Evolutionary conservation across 2,888 invertebrate species (phyloP), one percentile per base, ranked within the genome.

Genomic region (Unio pictorum): DNA sequence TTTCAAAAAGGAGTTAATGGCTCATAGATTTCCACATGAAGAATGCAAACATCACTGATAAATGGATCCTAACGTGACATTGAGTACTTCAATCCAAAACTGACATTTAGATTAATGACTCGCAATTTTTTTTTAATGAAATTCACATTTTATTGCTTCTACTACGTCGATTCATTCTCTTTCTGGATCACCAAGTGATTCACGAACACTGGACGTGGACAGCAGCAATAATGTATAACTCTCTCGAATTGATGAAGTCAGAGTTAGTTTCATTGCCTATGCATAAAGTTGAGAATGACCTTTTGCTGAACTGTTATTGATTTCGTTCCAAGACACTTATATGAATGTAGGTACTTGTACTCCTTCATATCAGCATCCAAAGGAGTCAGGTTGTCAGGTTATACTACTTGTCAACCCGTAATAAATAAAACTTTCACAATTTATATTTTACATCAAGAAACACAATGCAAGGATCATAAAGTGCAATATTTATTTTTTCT

Each of bases 1-100:
- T 72, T 68, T 55, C 70, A 64, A 18, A 76, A 73, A 11, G 79
- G 60, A 17, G 76, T 71, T 20, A 82, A 82, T 62, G 73, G 78
- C 26, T 74, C 73, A 45, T 78, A 73, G 20, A 72, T 64, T 1
- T 78, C 57, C 30, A 78, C 72, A 3, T 75, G 75, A 55, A 79
- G 76, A 61, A 79, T 74, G 60, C 81, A 82, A 17, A 75, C 78
- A 62, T 82, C 76, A 20, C 79, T 75, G 3, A 82, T 68, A 4
- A 77, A 34, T 71, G 20, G 71, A 60, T 5, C 81, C 81, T 30
- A 81, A 69, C 15, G 67, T 69, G 8, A 74, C 75, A n/a, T 61
- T 56, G 2, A 72, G 75, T 6, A 75, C 72, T 6, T 26, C 34
- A 15, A 45, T 66, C 1, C 3, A 54, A 23, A 45, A 60, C 15